phyloP scores from a whole-genome alignment of 2,797 vertebrate species.

The Columba guinea region DNA sequence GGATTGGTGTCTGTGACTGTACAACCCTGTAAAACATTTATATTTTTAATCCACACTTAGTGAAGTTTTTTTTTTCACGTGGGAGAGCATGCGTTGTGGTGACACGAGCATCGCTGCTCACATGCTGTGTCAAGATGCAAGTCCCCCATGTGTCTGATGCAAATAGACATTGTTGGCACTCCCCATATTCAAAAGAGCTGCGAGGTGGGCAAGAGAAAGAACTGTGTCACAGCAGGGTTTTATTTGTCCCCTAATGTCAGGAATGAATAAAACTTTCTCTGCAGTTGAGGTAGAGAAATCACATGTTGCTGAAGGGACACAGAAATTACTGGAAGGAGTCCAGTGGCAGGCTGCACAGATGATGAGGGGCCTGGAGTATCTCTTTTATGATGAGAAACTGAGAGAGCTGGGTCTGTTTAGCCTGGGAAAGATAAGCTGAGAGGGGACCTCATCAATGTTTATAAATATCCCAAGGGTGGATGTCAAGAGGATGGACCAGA shows the following conservation, averaged over 20 bases:
- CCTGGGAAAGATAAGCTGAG: too few relatives aligned
- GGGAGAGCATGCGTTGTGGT: not conserved
- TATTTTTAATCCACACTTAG: not conserved
- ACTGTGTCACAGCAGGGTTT: fast-evolving
- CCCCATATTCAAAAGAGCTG: not conserved
- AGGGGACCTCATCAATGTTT: too few relatives aligned
- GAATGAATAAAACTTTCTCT: not conserved
- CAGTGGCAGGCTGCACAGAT: too few relatives aligned
- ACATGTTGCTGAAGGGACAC: not conserved
- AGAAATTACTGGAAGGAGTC: too few relatives aligned
- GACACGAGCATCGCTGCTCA: not conserved
- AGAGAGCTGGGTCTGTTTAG: too few relatives aligned
- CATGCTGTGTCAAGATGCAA: not conserved
- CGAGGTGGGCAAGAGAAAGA: not conserved
- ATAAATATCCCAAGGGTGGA: too few relatives aligned
- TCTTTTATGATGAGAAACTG: too few relatives aligned
- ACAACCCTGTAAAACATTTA: not conserved
- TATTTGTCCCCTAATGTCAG: not conserved
- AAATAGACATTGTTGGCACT: not conserved
- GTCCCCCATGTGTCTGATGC: not conserved
- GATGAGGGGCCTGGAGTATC: too few relatives aligned
- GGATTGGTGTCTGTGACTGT: not conserved
- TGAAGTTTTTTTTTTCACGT: not conserved
- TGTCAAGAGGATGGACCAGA: too few relatives aligned
- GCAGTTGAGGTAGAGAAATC: not conserved